Evolutionary conservation across 2,888 invertebrate species (phyloP).

Genomic region (Ophion ventricosus): DNA sequence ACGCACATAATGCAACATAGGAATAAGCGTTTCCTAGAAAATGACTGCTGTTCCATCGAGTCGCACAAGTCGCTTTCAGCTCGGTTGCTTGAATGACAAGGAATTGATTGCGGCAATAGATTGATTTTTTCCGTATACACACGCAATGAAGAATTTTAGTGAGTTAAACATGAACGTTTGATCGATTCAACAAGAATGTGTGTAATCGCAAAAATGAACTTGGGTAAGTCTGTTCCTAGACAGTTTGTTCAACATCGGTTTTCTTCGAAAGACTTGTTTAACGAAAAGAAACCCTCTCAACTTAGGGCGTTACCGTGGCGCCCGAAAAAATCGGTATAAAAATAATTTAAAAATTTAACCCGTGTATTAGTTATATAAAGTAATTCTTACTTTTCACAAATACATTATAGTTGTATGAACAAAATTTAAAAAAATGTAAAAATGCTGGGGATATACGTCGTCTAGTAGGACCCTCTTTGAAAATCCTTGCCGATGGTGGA

Average conservation of each 20-base stretch:
- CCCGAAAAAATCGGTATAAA: too few relatives aligned
- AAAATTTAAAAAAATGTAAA: too few relatives aligned
- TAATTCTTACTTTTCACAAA: too few relatives aligned
- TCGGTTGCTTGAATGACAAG: background rate
- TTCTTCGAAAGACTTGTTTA: background rate
- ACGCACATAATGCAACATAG: slow-evolving; percentile 3
- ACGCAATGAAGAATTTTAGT: background rate
- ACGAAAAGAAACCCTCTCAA: background rate
- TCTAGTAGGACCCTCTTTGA: too few relatives aligned
- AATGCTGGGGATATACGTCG: too few relatives aligned
- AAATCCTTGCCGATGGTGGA: too few relatives aligned
- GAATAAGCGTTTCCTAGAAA: slow-evolving; percentile 12
- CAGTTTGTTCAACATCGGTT: background rate
- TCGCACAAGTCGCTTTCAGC: background rate
- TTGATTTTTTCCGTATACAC: background rate
- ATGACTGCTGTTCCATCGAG: background rate
- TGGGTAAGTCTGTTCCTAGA: background rate
- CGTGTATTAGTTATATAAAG: too few relatives aligned
- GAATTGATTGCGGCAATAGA: background rate
- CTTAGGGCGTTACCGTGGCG: background rate
- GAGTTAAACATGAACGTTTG: background rate
- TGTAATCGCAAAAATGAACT: background rate
- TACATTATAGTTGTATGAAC: too few relatives aligned
- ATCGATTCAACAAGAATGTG: background rate
- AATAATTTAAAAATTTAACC: too few relatives aligned